Evolutionary conservation across 2,113 vertebrate species (phyloP).

Genomic region (Phrynosoma platyrhinos): DNA sequence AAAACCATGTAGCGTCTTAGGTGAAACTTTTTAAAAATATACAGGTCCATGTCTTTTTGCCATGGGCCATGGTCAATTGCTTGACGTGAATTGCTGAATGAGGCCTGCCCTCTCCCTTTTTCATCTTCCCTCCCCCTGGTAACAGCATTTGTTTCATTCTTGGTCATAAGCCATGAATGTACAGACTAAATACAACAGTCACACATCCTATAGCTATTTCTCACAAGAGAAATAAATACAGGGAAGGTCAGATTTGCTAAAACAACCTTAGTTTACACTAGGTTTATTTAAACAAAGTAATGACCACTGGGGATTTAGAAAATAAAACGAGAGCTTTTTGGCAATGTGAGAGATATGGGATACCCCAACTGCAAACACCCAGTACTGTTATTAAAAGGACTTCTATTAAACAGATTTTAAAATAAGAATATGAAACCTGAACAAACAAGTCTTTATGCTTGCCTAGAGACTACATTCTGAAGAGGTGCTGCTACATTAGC

Average conservation of each 20-base stretch:
- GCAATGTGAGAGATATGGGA: conserved; percentile 18
- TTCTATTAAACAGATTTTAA: conserved; percentile 49
- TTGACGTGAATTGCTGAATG: background rate
- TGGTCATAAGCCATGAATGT: conserved; percentile 47
- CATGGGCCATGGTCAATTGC: background rate
- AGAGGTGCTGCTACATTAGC: conserved; percentile 24
- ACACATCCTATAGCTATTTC: conserved; percentile 45
- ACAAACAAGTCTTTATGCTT: conserved; percentile 2
- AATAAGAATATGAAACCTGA: conserved; percentile 36
- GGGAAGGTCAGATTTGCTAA: conserved; percentile 40
- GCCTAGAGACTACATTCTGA: conserved; percentile 36
- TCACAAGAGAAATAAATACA: conserved; percentile 56
- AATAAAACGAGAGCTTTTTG: conserved; percentile 43
- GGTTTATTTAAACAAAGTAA: conserved; percentile 65
- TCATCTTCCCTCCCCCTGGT: conserved; percentile 28
- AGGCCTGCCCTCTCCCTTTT: background rate
- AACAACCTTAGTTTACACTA: conserved; percentile 46
- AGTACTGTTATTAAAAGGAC: conserved; percentile 43
- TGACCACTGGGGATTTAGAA: conserved; percentile 57
- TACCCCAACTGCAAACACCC: conserved; percentile 54
- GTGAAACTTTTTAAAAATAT: background rate
- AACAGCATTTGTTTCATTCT: conserved; percentile 15
- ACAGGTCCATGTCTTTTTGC: conserved; percentile 1
- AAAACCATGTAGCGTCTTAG: background rate
- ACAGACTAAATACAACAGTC: conserved; percentile 57